These are phyloP conservation scores for Philaethria dido DNA, from an alignment of 2,888 invertebrate genomes.

Conservation along the genomic window DNA sequence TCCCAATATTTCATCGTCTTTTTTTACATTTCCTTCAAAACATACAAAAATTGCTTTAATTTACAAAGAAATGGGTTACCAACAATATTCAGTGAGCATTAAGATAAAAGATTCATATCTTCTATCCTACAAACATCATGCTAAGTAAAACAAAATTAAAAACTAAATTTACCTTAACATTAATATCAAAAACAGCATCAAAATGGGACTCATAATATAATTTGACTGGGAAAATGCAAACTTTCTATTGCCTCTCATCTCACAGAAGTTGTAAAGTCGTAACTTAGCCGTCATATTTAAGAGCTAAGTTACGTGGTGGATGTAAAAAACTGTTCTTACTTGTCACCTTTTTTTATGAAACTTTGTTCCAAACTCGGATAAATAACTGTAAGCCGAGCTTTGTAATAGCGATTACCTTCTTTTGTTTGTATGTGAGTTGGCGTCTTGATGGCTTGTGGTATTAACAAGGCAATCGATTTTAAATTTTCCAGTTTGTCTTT, in stretches of 20 bases:
- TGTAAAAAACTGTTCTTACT: constrained; percentile 37
- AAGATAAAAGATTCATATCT: no score
- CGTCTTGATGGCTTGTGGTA: constrained; percentile 6
- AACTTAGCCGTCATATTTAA: constrained; percentile 54
- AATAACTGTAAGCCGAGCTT: constrained; percentile 37
- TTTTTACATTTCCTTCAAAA: no score
- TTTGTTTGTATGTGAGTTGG: constrained; percentile 9
- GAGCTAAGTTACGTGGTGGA: constrained; percentile 55
- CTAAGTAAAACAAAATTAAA: no score
- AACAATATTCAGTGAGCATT: no score
- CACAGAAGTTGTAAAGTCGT: constrained; percentile 49
- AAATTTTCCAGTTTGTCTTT: no score
- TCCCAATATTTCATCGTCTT: no score
- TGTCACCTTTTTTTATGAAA: constrained; percentile 37
- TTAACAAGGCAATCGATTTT: constrained; percentile 4
- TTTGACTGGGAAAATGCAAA: constrained; percentile 62
- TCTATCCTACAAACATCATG: no score
- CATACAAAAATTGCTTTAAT: no score
- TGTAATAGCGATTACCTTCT: constrained; percentile 29
- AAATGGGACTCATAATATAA: constrained; percentile 42
- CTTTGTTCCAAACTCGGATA: constrained; percentile 35
- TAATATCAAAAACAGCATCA: constrained; percentile 22
- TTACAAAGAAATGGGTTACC: no score
- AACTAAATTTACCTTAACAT: background rate
- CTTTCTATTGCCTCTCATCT: constrained; percentile 59